Evolutionary conservation across 2,113 vertebrate species (phyloP), one percentile per base, ranked within the genome.

Genomic region (Mohoua ochrocephala): DNA sequence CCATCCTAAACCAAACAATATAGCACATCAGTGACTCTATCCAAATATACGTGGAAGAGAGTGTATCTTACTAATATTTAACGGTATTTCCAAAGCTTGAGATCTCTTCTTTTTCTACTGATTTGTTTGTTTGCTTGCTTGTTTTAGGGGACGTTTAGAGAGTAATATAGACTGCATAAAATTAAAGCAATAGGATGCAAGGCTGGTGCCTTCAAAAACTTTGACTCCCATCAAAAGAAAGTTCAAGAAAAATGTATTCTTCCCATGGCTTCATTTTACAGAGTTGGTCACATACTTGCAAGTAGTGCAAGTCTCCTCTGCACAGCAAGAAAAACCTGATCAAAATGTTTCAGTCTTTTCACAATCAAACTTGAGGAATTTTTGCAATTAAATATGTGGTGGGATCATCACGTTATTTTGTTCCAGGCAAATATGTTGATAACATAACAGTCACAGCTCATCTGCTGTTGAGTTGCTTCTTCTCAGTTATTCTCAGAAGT

Each of bases 391-490:
- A 95, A 82, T 86, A 49, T 71, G 45, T 89, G 45, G 54, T 93
- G 84, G 79, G 35, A 90, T 52, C 23, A 94, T 86, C 69, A 53
- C 8, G 1, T 74, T 42, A 35, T 86, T 95, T 96, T 92, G 27
- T 96, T 93, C 71, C 86, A 85, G 10, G 81, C 45, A 94, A 83
- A 91, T 84, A 67, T 60, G 50, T 80, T 69, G 77, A 53, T 89
- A 69, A 84, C 54, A 57, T 23, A 63, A 39, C 63, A 94, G 73
- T 94, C 81, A 81, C 45, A 91, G 44, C 57, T 91, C 75, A 95
- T 89, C 65, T 94, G 75, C 95, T 93, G 49, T 95, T 91, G 77
- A 97, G 61, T 74, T 91, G 85, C 64, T 87, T 28, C 49, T 88
- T 77, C 92, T 84, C 71, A 80, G 35, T 70, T 95, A 74, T 86